Percentiles rank a stretch among this genome's conserved stretches.
phyloP scores from a whole-genome alignment of 2,797 vertebrate species.

The Coracias cyanogaster region DNA sequence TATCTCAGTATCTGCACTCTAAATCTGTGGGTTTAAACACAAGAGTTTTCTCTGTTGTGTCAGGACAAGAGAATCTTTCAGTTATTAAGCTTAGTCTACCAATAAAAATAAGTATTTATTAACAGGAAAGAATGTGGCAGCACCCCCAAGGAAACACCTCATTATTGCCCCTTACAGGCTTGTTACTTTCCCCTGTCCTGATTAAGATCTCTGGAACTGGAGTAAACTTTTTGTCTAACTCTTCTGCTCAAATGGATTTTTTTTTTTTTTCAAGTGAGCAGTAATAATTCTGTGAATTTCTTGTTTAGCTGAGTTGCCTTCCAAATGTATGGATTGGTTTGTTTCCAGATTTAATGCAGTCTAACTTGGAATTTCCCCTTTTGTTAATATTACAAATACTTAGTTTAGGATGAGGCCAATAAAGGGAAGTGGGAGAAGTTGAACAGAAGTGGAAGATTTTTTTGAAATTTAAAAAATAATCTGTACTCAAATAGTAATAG shows the following conservation, averaged over 20 bases:
- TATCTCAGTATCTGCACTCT: not conserved
- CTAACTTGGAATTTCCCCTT: not conserved
- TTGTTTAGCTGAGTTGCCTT: not conserved
- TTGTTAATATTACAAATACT: not conserved
- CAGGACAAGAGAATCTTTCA: not conserved
- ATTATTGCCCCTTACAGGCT: not conserved
- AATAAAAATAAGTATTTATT: not conserved
- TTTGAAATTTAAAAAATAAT: not conserved
- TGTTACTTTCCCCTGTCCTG: not conserved
- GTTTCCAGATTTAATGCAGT: not conserved
- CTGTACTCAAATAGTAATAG: not conserved
- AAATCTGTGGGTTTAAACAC: not conserved
- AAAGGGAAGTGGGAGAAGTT: not conserved
- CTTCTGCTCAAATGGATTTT: not conserved
- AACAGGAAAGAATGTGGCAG: not conserved
- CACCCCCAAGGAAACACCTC: not conserved
- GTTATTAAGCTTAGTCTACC: not conserved
- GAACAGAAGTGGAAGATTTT: not conserved
- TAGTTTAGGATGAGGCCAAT: not conserved
- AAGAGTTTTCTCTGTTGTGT: not conserved
- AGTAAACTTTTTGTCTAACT: not conserved
- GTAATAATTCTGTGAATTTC: not conserved
- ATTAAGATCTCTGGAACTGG: not conserved
- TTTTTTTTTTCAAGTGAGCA: not conserved
- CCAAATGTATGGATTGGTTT: not conserved